phyloP scores from a whole-genome alignment of 2,797 vertebrate species.

The Pelochelys cantorii region DNA sequence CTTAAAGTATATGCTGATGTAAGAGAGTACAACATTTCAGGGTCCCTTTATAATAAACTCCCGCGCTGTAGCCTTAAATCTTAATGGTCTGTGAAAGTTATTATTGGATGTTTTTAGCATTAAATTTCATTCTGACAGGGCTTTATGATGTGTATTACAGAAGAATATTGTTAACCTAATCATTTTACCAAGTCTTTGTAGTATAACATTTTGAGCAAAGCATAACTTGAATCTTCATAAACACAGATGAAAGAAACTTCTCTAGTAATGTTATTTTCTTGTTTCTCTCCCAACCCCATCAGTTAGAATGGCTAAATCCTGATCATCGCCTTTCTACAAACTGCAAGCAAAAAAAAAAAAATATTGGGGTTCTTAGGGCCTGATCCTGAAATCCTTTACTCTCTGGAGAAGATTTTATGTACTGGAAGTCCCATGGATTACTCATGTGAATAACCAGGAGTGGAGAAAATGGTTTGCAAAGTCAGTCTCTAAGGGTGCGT shows the following conservation, averaged over 20 bases:
- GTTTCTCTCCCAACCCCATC: conserved; percentile 32
- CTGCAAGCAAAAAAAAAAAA: conserved; percentile 28
- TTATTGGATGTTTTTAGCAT: conserved; percentile 54
- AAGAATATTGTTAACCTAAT: conserved; percentile 60
- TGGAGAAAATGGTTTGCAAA: not conserved
- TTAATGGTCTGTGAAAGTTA: conserved; percentile 69
- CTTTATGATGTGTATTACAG: conserved; percentile 63
- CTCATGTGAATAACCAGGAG: not conserved
- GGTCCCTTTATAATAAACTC: conserved; percentile 57
- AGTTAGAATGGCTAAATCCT: conserved; percentile 58
- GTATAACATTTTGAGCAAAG: conserved; percentile 9
- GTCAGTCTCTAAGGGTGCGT: not conserved
- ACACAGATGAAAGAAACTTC: not conserved
- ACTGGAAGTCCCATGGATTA: not conserved
- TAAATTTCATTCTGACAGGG: conserved; percentile 25
- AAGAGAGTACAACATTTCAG: conserved; percentile 16
- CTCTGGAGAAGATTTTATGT: not conserved
- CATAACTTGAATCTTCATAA: conserved; percentile 44
- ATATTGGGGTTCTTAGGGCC: conserved; percentile 31
- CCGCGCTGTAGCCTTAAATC: conserved; percentile 53
- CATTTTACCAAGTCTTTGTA: conserved; percentile 44
- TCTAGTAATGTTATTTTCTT: conserved; percentile 47
- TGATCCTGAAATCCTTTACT: conserved; percentile 25
- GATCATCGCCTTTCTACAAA: conserved; percentile 1
- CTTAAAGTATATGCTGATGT: conserved; percentile 36